phyloP scores from a whole-genome alignment of 2,113 vertebrate species.

The Mormyrus iriodes region DNA sequence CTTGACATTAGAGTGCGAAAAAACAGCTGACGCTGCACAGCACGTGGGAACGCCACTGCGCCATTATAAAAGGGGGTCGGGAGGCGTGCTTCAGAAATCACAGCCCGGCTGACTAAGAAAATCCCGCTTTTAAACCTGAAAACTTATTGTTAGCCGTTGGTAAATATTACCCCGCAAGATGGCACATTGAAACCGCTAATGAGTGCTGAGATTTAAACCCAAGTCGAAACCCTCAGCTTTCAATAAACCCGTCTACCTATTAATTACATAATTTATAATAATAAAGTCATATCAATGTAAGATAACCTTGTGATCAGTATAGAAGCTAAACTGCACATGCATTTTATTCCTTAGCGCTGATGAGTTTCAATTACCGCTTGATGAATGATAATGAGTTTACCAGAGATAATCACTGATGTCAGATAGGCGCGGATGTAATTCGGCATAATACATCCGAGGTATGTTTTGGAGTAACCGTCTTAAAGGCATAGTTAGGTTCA shows the following conservation, averaged over 20 bases:
- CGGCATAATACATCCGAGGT: not conserved
- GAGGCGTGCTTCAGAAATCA: not conserved
- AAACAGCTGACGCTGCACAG: slow-evolving; percentile 35
- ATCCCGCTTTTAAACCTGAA: not conserved
- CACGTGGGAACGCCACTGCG: not conserved
- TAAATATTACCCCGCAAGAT: not conserved
- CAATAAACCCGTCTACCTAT: not conserved
- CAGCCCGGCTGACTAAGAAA: not conserved
- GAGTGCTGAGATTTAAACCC: not conserved
- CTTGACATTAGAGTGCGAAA: slow-evolving; percentile 35
- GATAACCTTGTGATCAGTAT: not conserved
- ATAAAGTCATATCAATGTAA: not conserved
- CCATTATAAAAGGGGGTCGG: slow-evolving; percentile 2
- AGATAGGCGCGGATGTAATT: not conserved
- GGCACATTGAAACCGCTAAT: not conserved
- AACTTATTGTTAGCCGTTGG: not conserved
- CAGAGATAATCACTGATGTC: not conserved
- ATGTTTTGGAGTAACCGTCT: not conserved
- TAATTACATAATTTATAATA: not conserved
- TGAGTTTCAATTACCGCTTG: slow-evolving; percentile 4
- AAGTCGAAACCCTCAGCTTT: not conserved
- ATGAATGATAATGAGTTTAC: slow-evolving; percentile 5
- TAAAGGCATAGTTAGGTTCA: not conserved
- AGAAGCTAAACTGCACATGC: not conserved
- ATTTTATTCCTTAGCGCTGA: not conserved